Conservation (phyloP, 2,797 vertebrate species). For the Presbytis comata region DNA sequence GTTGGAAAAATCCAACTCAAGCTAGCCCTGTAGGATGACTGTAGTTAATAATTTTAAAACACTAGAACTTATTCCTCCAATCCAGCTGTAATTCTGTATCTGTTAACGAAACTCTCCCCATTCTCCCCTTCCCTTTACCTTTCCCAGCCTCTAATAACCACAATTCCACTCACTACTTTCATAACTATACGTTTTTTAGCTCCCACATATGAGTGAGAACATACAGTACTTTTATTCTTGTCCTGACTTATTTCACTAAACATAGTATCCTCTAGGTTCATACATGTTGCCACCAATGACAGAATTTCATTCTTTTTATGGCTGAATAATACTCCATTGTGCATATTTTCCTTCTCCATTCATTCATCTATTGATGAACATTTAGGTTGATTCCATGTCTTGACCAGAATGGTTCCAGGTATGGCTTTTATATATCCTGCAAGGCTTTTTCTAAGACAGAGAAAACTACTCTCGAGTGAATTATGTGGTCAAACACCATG, state of each 20-base stretch:
- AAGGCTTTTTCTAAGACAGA: slow-evolving; percentile 16
- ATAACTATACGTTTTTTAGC: neutral
- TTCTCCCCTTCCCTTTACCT: neutral
- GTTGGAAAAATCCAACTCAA: too few species aligned
- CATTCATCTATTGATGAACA: neutral
- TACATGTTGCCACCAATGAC: neutral
- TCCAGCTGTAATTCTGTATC: neutral
- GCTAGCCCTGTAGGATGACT: neutral
- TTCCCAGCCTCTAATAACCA: neutral
- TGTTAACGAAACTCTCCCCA: neutral
- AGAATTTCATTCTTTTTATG: neutral
- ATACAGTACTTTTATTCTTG: neutral
- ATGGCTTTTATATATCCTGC: neutral
- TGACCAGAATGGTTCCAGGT: neutral
- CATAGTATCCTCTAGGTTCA: neutral
- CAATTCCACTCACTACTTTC: neutral
- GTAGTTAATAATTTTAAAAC: neutral
- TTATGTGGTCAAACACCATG: neutral
- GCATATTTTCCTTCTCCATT: neutral
- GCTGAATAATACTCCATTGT: neutral
- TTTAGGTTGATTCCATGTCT: neutral
- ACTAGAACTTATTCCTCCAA: neutral
- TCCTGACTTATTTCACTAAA: neutral
- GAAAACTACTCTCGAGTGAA: neutral
- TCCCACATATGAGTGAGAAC: neutral